phyloP scores from a whole-genome alignment of 2,888 invertebrate genomes.

The Brachypalpus laphriformis region DNA sequence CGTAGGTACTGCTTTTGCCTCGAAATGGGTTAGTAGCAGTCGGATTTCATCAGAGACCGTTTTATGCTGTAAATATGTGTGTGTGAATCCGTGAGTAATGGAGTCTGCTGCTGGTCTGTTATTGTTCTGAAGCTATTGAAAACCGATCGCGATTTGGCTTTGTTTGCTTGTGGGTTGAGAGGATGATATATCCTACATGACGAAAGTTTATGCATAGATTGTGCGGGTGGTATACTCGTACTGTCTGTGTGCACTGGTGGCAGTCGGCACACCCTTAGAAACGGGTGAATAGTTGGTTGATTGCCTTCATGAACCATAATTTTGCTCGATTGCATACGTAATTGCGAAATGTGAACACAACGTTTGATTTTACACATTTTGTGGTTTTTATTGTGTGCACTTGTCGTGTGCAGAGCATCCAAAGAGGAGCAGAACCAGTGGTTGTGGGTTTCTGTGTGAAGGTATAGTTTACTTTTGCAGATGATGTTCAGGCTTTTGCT shows the following conservation, averaged over 20 bases:
- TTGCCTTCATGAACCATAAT: constrained; percentile 73
- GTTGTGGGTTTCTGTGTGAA: too few relatives aligned
- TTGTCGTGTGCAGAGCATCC: constrained; percentile 16
- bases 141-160: constrained; percentile 48
- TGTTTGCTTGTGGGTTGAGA: neutral
- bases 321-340: constrained; percentile 71
- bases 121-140: constrained; percentile 57
- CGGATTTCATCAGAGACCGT: neutral
- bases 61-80: neutral
- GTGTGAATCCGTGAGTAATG: constrained; percentile 13
- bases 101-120: neutral
- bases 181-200: constrained; percentile 1
- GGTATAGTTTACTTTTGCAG: too few relatives aligned
- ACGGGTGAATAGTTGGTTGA: constrained; percentile 73
- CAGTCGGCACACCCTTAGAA: constrained; percentile 37
- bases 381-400: constrained; percentile 70
- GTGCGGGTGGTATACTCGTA: too few relatives aligned
- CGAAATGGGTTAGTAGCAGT: constrained; percentile 52
- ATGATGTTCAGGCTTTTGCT: too few relatives aligned
- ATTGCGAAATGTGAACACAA: constrained; percentile 70
- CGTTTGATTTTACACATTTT: constrained; percentile 73
- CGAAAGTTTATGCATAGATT: constrained; percentile 2
- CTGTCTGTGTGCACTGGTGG: neutral
- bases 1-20: neutral
- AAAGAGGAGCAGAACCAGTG: too few relatives aligned